These are phyloP conservation scores for Plectropomus leopardus DNA, from an alignment of 2,113 vertebrate genomes.

Conservation along the genomic window DNA sequence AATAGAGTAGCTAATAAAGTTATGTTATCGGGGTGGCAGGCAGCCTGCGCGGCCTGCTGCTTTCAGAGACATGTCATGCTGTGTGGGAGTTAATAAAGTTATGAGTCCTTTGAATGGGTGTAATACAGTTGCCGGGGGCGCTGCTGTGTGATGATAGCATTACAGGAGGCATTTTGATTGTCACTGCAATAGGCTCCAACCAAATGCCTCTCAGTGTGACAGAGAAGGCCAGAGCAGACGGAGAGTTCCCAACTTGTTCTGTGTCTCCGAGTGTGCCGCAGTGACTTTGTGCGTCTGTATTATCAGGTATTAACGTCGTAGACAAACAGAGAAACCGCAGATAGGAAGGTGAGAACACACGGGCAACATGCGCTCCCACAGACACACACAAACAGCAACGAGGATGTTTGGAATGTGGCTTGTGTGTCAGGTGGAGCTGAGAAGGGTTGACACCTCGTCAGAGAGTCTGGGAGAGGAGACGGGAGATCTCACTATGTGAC, in stretches of 20 bases:
- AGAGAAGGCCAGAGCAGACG: conserved; percentile 19
- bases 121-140: conserved; percentile 57
- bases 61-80: conserved; percentile 70
- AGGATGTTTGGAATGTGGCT: conserved; percentile 72
- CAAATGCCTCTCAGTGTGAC: conserved; percentile 62
- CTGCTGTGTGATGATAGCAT: conserved; percentile 52
- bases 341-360: conserved; percentile 63
- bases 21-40: conserved; percentile 68
- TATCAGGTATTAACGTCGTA: conserved; percentile 21
- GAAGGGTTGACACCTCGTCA: conserved; percentile 80
- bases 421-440: conserved; percentile 78
- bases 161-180: conserved; percentile 65
- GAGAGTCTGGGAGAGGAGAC: conserved; percentile 77
- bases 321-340: conserved; percentile 51
- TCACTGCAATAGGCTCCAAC: conserved; percentile 56
- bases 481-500: conserved; percentile 77
- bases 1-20: conserved; percentile 77
- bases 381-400: conserved; percentile 52
- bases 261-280: neutral
- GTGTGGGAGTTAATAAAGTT: conserved; percentile 79
- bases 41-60: conserved; percentile 65
- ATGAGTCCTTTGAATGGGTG: conserved; percentile 66
- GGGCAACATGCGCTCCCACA: conserved; percentile 33
- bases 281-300: conserved; percentile 22
- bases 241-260: conserved; percentile 31